Evolutionary conservation across 2,888 invertebrate species (phyloP), one percentile per base, ranked within the genome.

Genomic region (Chorisops tibialis): DNA sequence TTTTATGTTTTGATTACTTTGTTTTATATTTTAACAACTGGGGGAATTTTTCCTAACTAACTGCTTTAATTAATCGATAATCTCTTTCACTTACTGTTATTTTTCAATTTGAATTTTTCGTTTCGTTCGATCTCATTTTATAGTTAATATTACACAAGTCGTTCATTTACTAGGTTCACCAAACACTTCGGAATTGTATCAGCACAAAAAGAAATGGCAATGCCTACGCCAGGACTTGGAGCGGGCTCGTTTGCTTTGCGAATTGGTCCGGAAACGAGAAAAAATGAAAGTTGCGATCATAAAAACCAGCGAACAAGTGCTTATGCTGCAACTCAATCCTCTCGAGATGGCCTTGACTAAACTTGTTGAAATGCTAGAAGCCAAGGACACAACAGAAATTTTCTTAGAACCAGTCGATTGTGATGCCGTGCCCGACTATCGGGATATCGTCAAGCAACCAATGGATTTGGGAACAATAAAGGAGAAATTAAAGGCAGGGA

Each of bases 211-310:
- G 72, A 95, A 96, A 73, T 95, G 95, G 92, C 93, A 95, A 75
- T 87, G 93, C 70, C 81, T 98, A 69, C 83, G 97, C 0, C 96
- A 96, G 73, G 96, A 97, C 75, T 80, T 98, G 67, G 98, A 99
- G 75, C 84, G 95, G 63, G 96, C 95, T 0, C 84, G 87, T 65
- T 81, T 98, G 35, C 83, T 98, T 0, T 96, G 96, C 73, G 98
- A 98, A 77, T 77, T 97, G 67, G 94, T 98, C 3, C 85, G 97
- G 59, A 98, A 98, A 74, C 84, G 98, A 41, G 98, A 99, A 79
- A 95, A 95, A 71, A 81, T 94, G 14, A 99, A 99, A 78, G 86
- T 93, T 59, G 93, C 95, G 73, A 82, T 86, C 70, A 88, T 91
- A 1, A 88, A 88, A 77, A 86, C 88, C 1, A 87, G 85, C 74